Evolutionary conservation across 2,888 invertebrate genomes (phyloP).

Genomic region (Pherbina coryleti): DNA sequence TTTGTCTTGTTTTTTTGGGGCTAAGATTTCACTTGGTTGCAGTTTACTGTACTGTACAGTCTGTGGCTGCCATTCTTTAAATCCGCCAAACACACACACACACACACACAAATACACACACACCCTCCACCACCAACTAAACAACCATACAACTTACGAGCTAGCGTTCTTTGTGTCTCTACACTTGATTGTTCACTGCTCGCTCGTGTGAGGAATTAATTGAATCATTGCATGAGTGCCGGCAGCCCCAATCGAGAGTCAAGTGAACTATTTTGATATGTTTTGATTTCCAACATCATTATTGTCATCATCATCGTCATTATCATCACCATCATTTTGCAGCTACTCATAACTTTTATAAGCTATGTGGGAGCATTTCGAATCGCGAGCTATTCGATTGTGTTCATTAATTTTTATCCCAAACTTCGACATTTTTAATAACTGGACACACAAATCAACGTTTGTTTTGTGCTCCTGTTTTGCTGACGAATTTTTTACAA

Average conservation of each 20-base stretch:
- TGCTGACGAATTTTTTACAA: too few species aligned
- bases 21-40: constrained; percentile 1
- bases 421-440: not conserved
- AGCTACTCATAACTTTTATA: not conserved
- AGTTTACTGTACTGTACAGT: not conserved
- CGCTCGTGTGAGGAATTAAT: constrained; percentile 29
- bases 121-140: not conserved
- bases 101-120: not conserved
- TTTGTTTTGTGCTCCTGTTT: too few species aligned
- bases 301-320: not conserved
- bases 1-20: not conserved
- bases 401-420: not conserved
- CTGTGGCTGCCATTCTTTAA: not conserved
- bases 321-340: not conserved
- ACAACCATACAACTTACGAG: not conserved
- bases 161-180: not conserved
- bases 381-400: not conserved
- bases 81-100: not conserved
- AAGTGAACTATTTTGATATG: constrained; percentile 29
- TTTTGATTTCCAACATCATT: constrained; percentile 29
- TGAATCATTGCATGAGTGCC: constrained; percentile 11
- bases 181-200: not conserved
- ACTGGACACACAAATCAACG: too few species aligned
- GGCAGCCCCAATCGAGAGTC: not conserved
- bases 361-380: not conserved